Base-by-base conservation (phyloP, 2,797 vertebrate genomes). In the Semotilus atromaculatus region DNA sequence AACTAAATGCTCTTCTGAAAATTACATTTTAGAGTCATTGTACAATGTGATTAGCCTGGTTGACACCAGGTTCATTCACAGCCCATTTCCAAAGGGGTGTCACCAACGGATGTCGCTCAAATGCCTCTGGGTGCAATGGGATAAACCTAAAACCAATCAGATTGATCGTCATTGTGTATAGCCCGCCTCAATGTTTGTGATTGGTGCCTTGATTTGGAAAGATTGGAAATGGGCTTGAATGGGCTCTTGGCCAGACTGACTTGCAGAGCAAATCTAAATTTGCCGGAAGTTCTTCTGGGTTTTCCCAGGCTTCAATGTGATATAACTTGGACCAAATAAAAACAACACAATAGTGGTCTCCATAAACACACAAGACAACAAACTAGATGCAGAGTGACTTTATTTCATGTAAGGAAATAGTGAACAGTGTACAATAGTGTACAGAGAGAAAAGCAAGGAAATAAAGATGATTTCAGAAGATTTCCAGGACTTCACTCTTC, bases 401-500 rank as follows among this genome's bases (percentile, higher is more conserved):
- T 77, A 77, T 83, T 77, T 83, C 18, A 77, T 70, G 26, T 31
- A 77, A 51, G 31, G 74, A 62, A 55, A 76, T 18, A 4, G 21
- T 11, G n/a, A 26, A 60, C 55, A 60, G 23, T 26, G 55, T 60
- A 68, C 73, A 58, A 29, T 10, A 31, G 62, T 77, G 36, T 77
- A 16, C 38, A 72, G 36, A 75, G 55, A 53, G 45, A 51, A 74
- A n/a, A 4, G n/a, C 19, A 67, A 38, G 8, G 66, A 40, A 77
- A 48, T 9, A 36, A 38, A 45, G 13, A 81, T 70, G 48, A 80
- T 80, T 90, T 93, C 87, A 88, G 80, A 77, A 26, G 79, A 89
- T 78, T 38, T 92, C 90, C 90, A 88, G 83, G 90, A 89, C 90
- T 92, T 96, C 90, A 96, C 90, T 95, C 94, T 88, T 94, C 94